phyloP scores from a whole-genome alignment of 2,888 invertebrate genomes.

The Tyria jacobaeae region DNA sequence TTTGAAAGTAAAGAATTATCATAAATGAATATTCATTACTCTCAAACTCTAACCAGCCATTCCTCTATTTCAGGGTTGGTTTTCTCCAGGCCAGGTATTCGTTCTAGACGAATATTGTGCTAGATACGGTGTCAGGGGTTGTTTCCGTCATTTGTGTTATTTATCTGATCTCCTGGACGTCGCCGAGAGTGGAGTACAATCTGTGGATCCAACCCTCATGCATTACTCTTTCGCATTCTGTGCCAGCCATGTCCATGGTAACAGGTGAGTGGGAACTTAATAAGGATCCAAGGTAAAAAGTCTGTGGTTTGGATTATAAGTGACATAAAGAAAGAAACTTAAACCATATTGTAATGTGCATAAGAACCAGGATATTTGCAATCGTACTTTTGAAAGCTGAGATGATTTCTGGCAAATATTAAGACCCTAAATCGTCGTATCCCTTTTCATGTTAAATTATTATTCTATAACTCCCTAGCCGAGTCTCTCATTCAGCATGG shows the following conservation, averaged over 20 bases:
- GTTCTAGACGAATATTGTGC: slow-evolving; percentile 99
- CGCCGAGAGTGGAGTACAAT: slow-evolving; percentile 95
- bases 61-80: slow-evolving; percentile 94
- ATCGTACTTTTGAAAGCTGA: too few species aligned
- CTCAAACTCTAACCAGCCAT: background rate
- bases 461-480: too few species aligned
- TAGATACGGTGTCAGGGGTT: slow-evolving; percentile 98
- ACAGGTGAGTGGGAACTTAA: slow-evolving; percentile 89
- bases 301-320: background rate
- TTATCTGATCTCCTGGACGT: slow-evolving; percentile 97
- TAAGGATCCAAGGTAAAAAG: background rate
- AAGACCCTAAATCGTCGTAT: too few species aligned
- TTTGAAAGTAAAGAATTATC: background rate
- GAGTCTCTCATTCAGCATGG: too few species aligned
- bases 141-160: slow-evolving; percentile 98
- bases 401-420: too few species aligned
- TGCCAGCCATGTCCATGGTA: slow-evolving; percentile 99
- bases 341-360: background rate
- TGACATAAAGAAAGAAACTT: background rate
- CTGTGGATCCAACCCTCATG: slow-evolving; percentile 99
- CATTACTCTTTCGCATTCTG: slow-evolving; percentile 99
- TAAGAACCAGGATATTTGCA: background rate
- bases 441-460: too few species aligned
- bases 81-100: slow-evolving; percentile 99
- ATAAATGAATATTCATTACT: background rate